phyloP scores from a whole-genome alignment of 2,888 invertebrate genomes.

The Trichogramma evanescens region DNA sequence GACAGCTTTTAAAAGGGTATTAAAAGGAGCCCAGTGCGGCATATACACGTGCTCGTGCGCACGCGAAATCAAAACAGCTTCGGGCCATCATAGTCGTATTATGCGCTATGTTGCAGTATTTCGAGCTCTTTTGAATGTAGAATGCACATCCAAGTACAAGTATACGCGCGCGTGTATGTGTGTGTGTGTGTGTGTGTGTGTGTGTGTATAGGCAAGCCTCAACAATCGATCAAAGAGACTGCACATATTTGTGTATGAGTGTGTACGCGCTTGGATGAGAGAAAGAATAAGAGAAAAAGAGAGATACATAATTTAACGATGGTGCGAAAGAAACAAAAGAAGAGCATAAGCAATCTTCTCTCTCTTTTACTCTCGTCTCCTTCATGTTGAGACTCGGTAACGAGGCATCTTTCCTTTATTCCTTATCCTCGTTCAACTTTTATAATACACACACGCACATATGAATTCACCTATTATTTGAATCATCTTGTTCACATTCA shows the following conservation, averaged over 20 bases:
- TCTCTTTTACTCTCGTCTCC: neutral
- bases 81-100: neutral
- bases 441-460: neutral
- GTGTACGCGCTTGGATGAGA: neutral
- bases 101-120: too few relatives aligned
- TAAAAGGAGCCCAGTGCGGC: conserved; percentile 3
- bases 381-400: conserved; percentile 1
- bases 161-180: too few relatives aligned
- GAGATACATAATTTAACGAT: neutral
- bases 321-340: conserved; percentile 23
- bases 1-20: conserved; percentile 22
- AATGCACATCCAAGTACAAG: too few relatives aligned
- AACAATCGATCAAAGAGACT: too few relatives aligned
- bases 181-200: too few relatives aligned
- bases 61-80: conserved; percentile 22
- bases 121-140: too few relatives aligned
- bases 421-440: neutral
- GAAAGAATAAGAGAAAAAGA: conserved; percentile 17
- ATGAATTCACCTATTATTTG: conserved; percentile 1
- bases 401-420: neutral
- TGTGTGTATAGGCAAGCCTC: too few relatives aligned
- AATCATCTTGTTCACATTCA: conserved; percentile 1
- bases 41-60: neutral
- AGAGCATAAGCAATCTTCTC: neutral
- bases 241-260: too few relatives aligned